Conservation (phyloP, 2,113 vertebrate species). For the Spermophilus dauricus region DNA sequence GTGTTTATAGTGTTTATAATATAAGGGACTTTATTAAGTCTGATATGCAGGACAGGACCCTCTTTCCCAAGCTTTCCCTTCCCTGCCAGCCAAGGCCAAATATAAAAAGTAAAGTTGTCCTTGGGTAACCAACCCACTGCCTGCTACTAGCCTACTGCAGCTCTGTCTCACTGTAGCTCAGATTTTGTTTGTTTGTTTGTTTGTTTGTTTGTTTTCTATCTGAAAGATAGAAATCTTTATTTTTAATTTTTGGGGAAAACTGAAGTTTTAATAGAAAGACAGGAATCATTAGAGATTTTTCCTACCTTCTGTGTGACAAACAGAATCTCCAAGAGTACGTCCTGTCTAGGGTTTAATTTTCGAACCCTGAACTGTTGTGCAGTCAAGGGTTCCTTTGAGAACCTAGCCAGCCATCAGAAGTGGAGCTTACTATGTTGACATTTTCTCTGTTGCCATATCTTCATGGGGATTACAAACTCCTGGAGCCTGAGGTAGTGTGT, state of each 20-base stretch:
- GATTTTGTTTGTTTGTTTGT: neutral
- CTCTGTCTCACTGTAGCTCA: neutral
- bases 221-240: slow-evolving; percentile 2
- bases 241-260: too few species aligned
- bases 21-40: neutral
- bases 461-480: neutral
- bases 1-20: neutral
- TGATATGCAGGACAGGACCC: neutral
- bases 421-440: neutral
- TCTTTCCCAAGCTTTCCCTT: neutral
- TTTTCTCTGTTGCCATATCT: neutral
- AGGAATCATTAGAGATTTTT: neutral
- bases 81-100: neutral
- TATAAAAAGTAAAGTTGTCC: neutral
- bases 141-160: neutral
- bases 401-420: neutral
- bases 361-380: neutral
- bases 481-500: neutral
- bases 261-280: too few species aligned
- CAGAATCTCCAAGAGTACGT: neutral
- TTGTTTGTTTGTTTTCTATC: neutral
- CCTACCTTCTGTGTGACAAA: neutral
- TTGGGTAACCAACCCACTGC: neutral
- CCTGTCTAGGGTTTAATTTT: neutral
- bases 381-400: neutral